Evolutionary conservation across 2,888 invertebrate genomes (phyloP), one percentile per base, ranked within the genome.

Genomic region (Elysia crispata): DNA sequence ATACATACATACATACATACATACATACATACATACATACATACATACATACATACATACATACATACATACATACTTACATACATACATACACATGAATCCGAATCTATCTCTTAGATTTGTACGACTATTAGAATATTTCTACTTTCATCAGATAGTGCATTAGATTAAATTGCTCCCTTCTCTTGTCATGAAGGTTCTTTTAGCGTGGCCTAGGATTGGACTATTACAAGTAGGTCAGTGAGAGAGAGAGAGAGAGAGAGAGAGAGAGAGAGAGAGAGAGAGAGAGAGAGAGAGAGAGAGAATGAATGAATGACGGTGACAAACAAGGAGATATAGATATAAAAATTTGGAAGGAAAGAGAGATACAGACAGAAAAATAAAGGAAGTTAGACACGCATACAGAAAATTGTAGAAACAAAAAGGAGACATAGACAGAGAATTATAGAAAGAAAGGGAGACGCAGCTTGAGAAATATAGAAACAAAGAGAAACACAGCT

Each of bases 1-100:
- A 69, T 11, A 69, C 69, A 69, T 69, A 69, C 69, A 69, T 30
- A 69, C 69, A 28, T 30, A 28, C 30, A 69, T 30, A 28, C 25
- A 28, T 69, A 69, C 30, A 69, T 20, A 54, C 25, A 28, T 20
- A 15, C 30, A 30, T 8, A 69, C 69, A 28, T 25, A 11, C 54
- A 54, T 20, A 20, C 54, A 54, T 20, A 54, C 54, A 54, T 20
- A 54, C 54, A 15, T 20, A 20, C 20, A 54, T 20, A 15, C 54
- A 15, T 54, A 15, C 54, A 15, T 20, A 15, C 20, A 15, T 54
- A 15, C 54, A 15, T 20, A 15, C 13, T 54, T 13, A 15, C 54
- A 54, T 20, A 54, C 54, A 54, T 20, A 54, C 54, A 20, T 54
- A 54, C 20, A 54, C 54, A 54, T 54, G 20, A 15, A 54, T 20